Conservation (phyloP, 2,113 vertebrate genomes). For the Nycticryphes semicollaris region DNA sequence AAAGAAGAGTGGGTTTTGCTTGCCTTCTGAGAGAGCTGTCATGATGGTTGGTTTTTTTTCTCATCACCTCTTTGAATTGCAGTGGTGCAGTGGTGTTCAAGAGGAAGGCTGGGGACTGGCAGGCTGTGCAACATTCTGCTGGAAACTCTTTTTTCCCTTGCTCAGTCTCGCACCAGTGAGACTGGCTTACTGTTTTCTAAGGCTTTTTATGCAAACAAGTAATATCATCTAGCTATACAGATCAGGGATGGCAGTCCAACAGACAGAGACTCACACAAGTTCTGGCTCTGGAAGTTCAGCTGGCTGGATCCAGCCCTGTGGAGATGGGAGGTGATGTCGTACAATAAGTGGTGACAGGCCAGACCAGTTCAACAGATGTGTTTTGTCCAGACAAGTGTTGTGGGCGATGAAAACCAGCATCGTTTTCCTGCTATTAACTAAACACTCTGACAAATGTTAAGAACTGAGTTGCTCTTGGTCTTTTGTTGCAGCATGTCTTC, state of each 20-base stretch:
- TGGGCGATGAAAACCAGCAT: background rate
- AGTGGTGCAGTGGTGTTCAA: background rate
- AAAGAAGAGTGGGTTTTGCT: background rate
- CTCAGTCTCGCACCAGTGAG: background rate
- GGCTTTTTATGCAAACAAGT: background rate
- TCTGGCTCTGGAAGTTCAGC: background rate
- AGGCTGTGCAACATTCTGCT: background rate
- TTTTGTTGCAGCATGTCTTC: background rate
- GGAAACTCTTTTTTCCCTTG: background rate
- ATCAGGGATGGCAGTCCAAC: background rate
- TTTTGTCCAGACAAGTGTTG: background rate
- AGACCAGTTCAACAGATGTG: background rate
- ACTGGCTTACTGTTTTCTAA: background rate
- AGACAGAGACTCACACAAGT: background rate
- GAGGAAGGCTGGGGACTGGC: background rate
- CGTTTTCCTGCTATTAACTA: background rate
- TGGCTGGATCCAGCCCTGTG: background rate
- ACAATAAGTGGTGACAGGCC: accelerated
- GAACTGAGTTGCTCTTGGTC: background rate
- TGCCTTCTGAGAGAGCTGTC: background rate
- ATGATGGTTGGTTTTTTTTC: background rate
- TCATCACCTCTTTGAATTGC: background rate
- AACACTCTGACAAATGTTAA: background rate
- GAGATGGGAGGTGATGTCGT: background rate
- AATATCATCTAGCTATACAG: background rate